Conservation (phyloP, 1,140 invertebrate species). For the Drosophila mayri region DNA sequence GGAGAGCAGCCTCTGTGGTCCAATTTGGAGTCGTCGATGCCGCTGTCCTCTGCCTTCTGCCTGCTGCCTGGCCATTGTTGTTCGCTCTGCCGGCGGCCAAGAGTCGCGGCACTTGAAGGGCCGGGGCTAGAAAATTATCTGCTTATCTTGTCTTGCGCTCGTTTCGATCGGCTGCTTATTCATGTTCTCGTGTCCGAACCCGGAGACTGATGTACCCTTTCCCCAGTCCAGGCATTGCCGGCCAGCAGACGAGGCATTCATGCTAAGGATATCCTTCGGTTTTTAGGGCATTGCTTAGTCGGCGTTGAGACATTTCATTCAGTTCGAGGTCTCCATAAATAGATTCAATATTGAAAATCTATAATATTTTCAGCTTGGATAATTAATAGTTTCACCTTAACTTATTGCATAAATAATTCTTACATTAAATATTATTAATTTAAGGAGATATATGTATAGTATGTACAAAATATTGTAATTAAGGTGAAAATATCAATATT, state of each 20-base stretch:
- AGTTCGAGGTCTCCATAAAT: too few species aligned
- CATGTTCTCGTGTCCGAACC: constrained; percentile 63
- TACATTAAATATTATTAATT: too few species aligned
- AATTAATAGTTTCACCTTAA: too few species aligned
- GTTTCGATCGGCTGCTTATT: constrained; percentile 82
- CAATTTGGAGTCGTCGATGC: constrained; percentile 70
- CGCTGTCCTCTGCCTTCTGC: not conserved
- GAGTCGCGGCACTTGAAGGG: constrained; percentile 42
- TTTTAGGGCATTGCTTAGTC: not conserved
- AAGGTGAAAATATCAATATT: too few species aligned
- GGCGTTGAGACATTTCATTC: not conserved
- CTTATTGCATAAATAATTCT: too few species aligned
- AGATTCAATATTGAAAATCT: too few species aligned
- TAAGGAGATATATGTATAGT: too few species aligned
- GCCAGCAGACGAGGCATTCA: not conserved
- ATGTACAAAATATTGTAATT: too few species aligned
- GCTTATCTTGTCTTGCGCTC: constrained; percentile 83
- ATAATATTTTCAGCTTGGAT: too few species aligned
- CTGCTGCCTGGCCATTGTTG: constrained; percentile 16
- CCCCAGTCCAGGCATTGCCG: not conserved
- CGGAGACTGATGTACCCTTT: not conserved
- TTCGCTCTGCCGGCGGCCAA: constrained; percentile 54
- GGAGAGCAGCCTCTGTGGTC: constrained; percentile 72
- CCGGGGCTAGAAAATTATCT: constrained; percentile 82
- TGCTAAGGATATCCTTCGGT: not conserved